A percentile compares a stretch with the other conserved stretches of the same genome.
Evolutionary conservation across 2,888 invertebrate genomes (phyloP).

Genomic region (Icerya purchasi): DNA sequence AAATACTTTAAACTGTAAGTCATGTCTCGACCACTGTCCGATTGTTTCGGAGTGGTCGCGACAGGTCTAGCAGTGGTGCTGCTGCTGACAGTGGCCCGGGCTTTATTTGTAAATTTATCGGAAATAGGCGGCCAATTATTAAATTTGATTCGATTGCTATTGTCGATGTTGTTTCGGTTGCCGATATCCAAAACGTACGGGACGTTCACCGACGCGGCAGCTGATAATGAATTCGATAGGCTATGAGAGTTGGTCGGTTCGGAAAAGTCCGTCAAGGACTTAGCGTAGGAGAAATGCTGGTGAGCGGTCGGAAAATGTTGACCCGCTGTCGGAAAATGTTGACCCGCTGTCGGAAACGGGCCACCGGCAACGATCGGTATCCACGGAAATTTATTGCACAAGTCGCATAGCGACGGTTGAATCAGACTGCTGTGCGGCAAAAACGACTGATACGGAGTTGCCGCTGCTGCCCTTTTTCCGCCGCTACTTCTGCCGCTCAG

Average conservation of each 20-base stretch:
- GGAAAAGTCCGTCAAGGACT: neutral
- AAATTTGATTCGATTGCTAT: no score
- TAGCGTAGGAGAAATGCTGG: neutral
- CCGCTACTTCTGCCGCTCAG: neutral
- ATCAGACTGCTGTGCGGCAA: neutral
- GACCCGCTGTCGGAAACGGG: slow-evolving; percentile 21
- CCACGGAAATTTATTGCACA: slow-evolving; percentile 64
- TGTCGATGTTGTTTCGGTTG: no score
- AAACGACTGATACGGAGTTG: neutral
- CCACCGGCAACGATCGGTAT: slow-evolving; percentile 37
- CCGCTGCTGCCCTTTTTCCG: neutral
- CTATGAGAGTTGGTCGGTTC: no score
- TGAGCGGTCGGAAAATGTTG: neutral
- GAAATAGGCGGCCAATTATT: no score
- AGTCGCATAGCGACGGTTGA: slow-evolving; percentile 34
- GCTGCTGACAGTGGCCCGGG: no score
- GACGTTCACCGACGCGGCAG: no score
- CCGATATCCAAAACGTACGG: no score
- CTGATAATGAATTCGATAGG: no score
- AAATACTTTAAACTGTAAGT: neutral
- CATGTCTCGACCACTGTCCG: neutral
- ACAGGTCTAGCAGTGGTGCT: no score
- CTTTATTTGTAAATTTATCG: no score
- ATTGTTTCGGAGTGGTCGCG: neutral
- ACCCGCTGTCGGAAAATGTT: neutral